A percentile compares a stretch with the other conserved stretches of the same genome.
These are phyloP conservation scores for Wasmannia auropunctata DNA, from an alignment of 1,140 invertebrate genomes.

Conservation along the genomic window DNA sequence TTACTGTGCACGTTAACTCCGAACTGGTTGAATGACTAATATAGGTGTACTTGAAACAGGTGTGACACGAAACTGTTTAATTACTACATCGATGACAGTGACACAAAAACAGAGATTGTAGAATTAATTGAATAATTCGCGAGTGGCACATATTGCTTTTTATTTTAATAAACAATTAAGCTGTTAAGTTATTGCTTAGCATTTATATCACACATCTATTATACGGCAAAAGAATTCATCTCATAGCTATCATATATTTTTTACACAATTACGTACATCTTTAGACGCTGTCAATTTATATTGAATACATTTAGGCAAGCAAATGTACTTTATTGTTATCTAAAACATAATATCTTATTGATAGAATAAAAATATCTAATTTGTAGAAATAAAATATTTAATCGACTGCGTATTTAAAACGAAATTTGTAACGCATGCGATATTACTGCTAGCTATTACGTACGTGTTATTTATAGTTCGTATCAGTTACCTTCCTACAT, in stretches of 20 bases:
- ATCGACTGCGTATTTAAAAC: not conserved
- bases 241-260: not conserved
- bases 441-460: too few species aligned
- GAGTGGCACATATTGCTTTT: not conserved
- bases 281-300: not conserved
- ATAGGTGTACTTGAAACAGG: not conserved
- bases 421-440: not conserved
- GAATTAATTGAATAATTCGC: not conserved
- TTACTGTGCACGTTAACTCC: slow-evolving; percentile 11
- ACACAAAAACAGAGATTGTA: not conserved
- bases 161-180: slow-evolving; percentile 11
- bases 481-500: not conserved
- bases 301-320: not conserved
- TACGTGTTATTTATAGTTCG: not conserved
- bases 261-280: not conserved
- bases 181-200: not conserved
- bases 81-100: not conserved
- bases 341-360: not conserved
- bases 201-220: not conserved
- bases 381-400: not conserved
- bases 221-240: not conserved
- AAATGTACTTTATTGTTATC: not conserved
- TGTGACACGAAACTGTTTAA: slow-evolving; percentile 21
- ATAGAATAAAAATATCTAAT: not conserved
- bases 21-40: slow-evolving; percentile 10